phyloP scores from a whole-genome alignment of 1,140 invertebrate species.

The Condylostylus longicornis region DNA sequence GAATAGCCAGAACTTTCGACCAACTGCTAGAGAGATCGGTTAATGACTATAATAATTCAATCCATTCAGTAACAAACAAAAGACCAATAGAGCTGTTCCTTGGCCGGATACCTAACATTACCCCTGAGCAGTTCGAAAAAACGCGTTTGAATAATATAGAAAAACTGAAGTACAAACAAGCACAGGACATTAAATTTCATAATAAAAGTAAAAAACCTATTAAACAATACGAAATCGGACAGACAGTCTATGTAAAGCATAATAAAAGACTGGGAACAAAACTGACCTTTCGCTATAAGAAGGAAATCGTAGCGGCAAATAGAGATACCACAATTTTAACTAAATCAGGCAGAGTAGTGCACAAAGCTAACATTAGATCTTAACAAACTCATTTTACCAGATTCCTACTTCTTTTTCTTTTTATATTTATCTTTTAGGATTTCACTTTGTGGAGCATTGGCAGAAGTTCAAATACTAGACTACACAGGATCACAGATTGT shows the following conservation, averaged over 20 bases:
- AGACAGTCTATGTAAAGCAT: constrained; percentile 7
- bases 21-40: constrained; percentile 9
- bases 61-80: constrained; percentile 11
- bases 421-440: too few relatives aligned
- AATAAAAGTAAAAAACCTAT: constrained; percentile 6
- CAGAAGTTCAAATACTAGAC: too few relatives aligned
- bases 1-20: constrained; percentile 3
- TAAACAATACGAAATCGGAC: constrained; percentile 3
- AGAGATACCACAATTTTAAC: constrained; percentile 1
- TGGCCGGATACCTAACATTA: constrained; percentile 5
- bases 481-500: too few relatives aligned
- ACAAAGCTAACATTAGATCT: constrained; percentile 2
- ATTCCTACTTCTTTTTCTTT: too few relatives aligned
- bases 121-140: constrained; percentile 8
- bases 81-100: constrained; percentile 11
- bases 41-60: constrained; percentile 9
- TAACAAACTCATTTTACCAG: too few relatives aligned
- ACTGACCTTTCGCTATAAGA: not conserved
- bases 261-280: constrained; percentile 7
- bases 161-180: constrained; percentile 5
- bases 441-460: too few relatives aligned
- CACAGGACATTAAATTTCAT: not conserved
- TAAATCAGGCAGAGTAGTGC: constrained; percentile 1
- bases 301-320: constrained; percentile 2
- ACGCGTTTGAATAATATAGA: constrained; percentile 7